A percentile compares a stretch with the other conserved stretches of the same genome.
Conservation (phyloP, 2,888 invertebrate species). For the Teinopalpus imperialis region DNA sequence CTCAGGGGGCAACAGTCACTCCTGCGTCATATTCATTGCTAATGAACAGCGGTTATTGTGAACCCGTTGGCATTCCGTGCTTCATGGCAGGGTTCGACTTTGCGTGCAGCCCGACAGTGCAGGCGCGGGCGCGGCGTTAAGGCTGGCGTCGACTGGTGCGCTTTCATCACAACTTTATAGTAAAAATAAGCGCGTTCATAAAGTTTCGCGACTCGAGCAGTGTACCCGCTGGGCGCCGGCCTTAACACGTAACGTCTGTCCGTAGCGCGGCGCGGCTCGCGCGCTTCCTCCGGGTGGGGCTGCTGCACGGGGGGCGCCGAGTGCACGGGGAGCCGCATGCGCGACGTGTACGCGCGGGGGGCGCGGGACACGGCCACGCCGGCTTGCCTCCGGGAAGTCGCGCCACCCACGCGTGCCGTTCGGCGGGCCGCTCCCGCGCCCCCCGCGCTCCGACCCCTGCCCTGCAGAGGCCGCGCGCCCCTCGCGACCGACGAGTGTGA, state of each 20-base stretch:
- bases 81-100: no score
- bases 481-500: constrained; percentile 66
- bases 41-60: no score
- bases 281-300: constrained; percentile 42
- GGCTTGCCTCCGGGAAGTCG: constrained; percentile 71
- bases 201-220: background rate
- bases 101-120: no score
- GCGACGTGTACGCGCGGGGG: constrained; percentile 82
- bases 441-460: constrained; percentile 43
- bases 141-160: no score
- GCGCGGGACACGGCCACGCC: constrained; percentile 64
- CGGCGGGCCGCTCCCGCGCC: constrained; percentile 44
- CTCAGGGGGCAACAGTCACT: no score
- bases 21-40: no score
- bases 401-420: constrained; percentile 31
- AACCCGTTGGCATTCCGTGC: no score
- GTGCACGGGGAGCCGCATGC: constrained; percentile 63
- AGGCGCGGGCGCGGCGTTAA: no score
- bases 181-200: no score
- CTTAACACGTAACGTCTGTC: constrained; percentile 27
- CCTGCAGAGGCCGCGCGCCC: constrained; percentile 41
- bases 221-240: constrained; percentile 1
- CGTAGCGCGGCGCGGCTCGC: constrained; percentile 39
- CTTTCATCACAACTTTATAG: background rate
- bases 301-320: constrained; percentile 40